Evolutionary conservation across 1,140 invertebrate species (phyloP), one percentile per base, ranked within the genome.

Genomic region (Acromyrmex charruanus): DNA sequence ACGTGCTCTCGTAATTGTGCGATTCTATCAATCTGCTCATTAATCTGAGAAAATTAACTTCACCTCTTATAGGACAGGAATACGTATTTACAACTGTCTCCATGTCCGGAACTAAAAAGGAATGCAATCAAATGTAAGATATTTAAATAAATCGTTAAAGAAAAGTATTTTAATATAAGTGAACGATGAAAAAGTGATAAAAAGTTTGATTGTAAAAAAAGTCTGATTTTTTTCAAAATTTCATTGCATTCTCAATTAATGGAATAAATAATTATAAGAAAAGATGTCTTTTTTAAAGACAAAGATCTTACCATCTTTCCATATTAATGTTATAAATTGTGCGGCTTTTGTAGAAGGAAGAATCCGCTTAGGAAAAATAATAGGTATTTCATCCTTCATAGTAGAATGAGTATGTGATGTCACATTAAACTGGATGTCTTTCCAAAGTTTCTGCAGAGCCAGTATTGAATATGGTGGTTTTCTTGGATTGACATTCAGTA

Each of bases 251-350:
- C 51, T 9, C 3, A 25, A 25, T 25, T 39, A 39, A 59, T 0
- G 31, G 39, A 58, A 75, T 58, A 35, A n/a, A 21, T 28, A 18
- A 53, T 77, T 77, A 35, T 21, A 63, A 35, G 16, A 14, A 44
- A 44, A 44, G 35, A n/a, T 4, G 7, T 0, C 14, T 31, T 35
- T 53, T 66, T 74, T 85, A 16, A 87, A 85, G 65, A 77, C 18
- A 0, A 16, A 79, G 86, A 21, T 72, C 95, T 96, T 96, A 98
- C 97, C 96, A 94, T 97, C 94, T 96, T 97, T 98, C 97, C 97
- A 98, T 92, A 98, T 97, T 85, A 98, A 92, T 87, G 96, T 96
- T 7, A 35, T 35, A 35, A 98, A 81, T 86, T 96, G 96, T 31
- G 97, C 71, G 21, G 92, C 6, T 87, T 87, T 84, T 88, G 88